These are phyloP conservation scores for Crenuchus spilurus DNA, from an alignment of 2,797 vertebrate species.

Conservation along the genomic window DNA sequence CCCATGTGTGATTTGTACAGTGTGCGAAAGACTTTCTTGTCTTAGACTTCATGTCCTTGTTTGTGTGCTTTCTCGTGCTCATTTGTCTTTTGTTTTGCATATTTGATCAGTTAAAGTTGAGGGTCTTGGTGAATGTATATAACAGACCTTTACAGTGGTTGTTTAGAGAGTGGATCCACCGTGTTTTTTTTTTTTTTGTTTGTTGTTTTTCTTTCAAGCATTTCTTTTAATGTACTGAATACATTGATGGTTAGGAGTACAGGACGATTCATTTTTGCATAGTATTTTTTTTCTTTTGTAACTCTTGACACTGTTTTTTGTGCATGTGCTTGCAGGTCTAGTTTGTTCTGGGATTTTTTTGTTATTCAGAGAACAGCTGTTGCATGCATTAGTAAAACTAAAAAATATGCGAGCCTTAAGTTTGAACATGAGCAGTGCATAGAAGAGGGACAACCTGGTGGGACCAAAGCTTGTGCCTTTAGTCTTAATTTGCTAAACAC, in stretches of 20 bases:
- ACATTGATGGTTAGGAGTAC: conserved; percentile 73
- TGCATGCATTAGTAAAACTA: conserved; percentile 88
- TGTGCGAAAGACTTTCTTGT: conserved; percentile 53
- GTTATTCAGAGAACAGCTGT: conserved; percentile 64
- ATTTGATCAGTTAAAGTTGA: conserved; percentile 42
- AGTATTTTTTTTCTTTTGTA: conserved; percentile 82
- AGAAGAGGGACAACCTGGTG: conserved; percentile 89
- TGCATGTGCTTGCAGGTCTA: conserved; percentile 88
- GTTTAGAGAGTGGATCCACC: conserved; percentile 40
- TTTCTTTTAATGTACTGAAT: conserved; percentile 10
- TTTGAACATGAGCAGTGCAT: conserved; percentile 84
- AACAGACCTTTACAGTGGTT: conserved; percentile 35
- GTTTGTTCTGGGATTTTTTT: conserved; percentile 74
- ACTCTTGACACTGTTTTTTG: conserved; percentile 87
- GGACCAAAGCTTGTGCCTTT: conserved; percentile 99
- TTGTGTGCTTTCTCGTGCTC: conserved; percentile 36
- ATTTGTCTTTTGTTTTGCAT: conserved; percentile 38
- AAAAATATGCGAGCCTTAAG: conserved; percentile 83
- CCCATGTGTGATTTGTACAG: conserved; percentile 46
- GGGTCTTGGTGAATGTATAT: conserved; percentile 28
- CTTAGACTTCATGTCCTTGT: conserved; percentile 30
- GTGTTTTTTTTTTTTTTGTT: conserved; percentile 75
- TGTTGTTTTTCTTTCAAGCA: conserved; percentile 60
- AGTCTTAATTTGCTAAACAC: conserved; percentile 86
- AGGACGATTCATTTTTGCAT: conserved; percentile 85